Evolutionary conservation across 2,113 vertebrate genomes (phyloP), one percentile per base, ranked within the genome.

Genomic region (Parus major): DNA sequence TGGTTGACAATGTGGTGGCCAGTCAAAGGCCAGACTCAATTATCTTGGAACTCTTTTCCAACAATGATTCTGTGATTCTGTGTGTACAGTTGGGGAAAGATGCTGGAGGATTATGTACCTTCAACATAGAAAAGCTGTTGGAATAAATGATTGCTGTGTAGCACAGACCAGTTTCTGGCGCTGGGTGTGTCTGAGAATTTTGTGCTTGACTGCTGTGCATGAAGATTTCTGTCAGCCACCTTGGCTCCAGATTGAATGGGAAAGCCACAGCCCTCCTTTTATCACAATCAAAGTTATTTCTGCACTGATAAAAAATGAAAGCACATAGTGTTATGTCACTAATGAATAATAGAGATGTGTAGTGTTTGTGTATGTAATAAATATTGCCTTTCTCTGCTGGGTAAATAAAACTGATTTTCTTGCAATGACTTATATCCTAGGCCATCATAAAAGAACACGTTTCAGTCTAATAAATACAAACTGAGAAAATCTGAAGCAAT

Each of bases 171-270:
- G 5, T 69, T 92, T 79, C 57, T 82, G 53, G 35, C 33, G 17
- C 27, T 80, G 28, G 18, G 14, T 17, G 12, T 35, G 8, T 53
- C n/a, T 39, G 33, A 68, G 28, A 15, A 49, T 17, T 73, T 56
- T 63, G 29, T 35, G 18, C 6, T 33, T 65, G 7, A 6, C 2
- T 11, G 3, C 10, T 27, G 15, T 2, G 6, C 29, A 4, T 20
- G 8, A 27, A 90, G 33, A 52, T 4, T 44, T 72, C 35, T 41
- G 22, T 25, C 57, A 52, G 16, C 12, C 25, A 33, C 17, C 29
- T 65, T 36, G 53, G 20, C 39, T 72, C 39, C 63, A 44, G 44
- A 35, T 33, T 10, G 14, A 46, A 59, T 41, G 77, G 64, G 44
- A 79, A 60, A 49, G 39, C 44, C 53, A 69, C 41, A 73, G 42